These are phyloP conservation scores for Sinella curviseta DNA, from an alignment of 1,140 invertebrate species.

Conservation along the genomic window DNA sequence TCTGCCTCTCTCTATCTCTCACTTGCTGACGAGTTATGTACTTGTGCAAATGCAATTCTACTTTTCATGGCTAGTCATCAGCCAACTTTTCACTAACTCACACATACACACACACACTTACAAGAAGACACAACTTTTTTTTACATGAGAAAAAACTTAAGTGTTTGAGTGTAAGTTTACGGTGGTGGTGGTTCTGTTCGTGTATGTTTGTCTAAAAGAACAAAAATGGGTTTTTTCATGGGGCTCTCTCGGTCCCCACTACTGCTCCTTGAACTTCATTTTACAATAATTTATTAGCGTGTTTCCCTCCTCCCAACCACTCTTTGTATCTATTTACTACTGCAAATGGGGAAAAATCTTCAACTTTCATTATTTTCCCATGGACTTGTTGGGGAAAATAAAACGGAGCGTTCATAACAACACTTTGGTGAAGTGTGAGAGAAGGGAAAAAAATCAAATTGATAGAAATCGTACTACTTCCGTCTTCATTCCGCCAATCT, in stretches of 20 bases:
- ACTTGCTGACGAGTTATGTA: neutral
- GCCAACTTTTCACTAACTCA: conserved; percentile 7
- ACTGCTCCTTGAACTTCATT: neutral
- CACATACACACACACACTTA: neutral
- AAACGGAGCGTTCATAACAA: too few relatives aligned
- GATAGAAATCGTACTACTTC: neutral
- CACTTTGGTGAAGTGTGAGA: too few relatives aligned
- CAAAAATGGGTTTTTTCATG: neutral
- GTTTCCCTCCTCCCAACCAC: neutral
- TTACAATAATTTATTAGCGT: neutral
- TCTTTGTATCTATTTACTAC: too few relatives aligned
- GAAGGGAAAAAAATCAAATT: neutral
- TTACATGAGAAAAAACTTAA: neutral
- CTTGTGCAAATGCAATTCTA: conserved; percentile 16
- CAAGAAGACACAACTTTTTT: neutral
- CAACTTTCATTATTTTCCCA: too few relatives aligned
- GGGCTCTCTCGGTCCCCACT: neutral
- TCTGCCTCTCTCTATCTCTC: neutral
- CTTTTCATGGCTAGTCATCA: conserved; percentile 24
- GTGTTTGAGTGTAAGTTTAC: neutral
- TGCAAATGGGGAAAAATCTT: neutral
- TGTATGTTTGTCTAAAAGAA: neutral
- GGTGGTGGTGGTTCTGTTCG: neutral
- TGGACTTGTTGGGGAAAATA: too few relatives aligned
- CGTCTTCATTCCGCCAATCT: neutral